These are phyloP conservation scores for Leistus spinibarbis DNA, from an alignment of 2,888 invertebrate genomes.

Conservation along the genomic window DNA sequence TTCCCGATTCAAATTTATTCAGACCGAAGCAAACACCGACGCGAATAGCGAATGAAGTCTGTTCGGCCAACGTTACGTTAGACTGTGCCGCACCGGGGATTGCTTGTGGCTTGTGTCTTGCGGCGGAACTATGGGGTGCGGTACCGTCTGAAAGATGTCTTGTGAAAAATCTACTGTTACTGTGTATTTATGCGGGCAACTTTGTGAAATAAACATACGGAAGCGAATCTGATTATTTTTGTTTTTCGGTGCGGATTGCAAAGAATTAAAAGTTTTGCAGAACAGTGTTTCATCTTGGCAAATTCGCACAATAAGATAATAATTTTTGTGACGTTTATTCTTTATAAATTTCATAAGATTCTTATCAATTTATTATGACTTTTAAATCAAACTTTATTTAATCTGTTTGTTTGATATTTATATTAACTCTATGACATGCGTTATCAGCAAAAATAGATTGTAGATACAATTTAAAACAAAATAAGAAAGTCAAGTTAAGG, in stretches of 20 bases:
- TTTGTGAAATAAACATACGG: conserved; percentile 36
- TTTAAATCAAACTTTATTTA: no score
- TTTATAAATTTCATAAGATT: no score
- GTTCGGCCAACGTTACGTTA: conserved; percentile 17
- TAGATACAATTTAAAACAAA: no score
- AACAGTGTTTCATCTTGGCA: neutral
- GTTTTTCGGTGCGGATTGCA: conserved; percentile 20
- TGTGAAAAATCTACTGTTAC: conserved; percentile 39
- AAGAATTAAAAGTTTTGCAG: conserved; percentile 14
- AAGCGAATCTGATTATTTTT: conserved; percentile 37
- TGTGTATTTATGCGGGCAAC: conserved; percentile 34
- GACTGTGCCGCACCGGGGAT: conserved; percentile 20
- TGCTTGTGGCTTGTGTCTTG: conserved; percentile 1
- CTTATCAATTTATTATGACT: no score
- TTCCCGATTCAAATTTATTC: conserved; percentile 40
- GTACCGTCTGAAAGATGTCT: conserved; percentile 16
- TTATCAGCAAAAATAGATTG: no score
- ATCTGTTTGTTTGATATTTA: no score
- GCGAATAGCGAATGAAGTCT: conserved; percentile 35
- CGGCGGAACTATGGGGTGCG: neutral
- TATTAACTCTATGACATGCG: no score
- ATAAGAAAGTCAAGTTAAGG: no score
- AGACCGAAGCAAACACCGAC: conserved; percentile 26
- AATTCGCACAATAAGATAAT: neutral
- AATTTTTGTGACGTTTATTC: neutral